Base-by-base conservation (phyloP, 2,113 vertebrate species). In the Crypturellus undulatus region DNA sequence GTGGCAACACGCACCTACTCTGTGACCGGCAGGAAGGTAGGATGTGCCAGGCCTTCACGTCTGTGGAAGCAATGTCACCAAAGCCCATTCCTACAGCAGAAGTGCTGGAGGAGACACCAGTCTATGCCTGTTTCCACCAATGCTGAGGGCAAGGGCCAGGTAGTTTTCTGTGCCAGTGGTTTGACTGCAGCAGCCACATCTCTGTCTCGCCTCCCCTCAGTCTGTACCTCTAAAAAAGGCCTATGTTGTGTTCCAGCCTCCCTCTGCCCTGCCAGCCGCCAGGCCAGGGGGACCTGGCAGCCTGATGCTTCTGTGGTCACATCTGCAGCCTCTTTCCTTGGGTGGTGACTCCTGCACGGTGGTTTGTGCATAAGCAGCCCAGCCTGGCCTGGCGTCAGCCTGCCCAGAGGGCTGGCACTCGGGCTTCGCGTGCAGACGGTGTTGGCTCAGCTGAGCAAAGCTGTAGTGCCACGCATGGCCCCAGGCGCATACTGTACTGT, bases 341-440 rank as follows among this genome's bases (percentile, higher is more conserved):
- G 49, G 14, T n/a, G 8, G 43, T 43, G 49, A 4, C 71, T 25
- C 59, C 56, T 26, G 19, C 69, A 16, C 12, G 1, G 1, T 0
- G 14, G 20, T 42, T 62, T 49, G 63, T 6, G 3, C 21, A 0
- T 7, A 9, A 72, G 32, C 25, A 10, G 7, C 26, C 9, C 26
- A 21, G 26, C 45, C 26, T 10, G 52, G 36, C 36, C 2, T 10
- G 25, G 76, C 6, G 0, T n/a, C 36, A 65, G 34, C 58, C 26
- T 68, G 26, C 59, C 36, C 26, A 10, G 10, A 17, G 67, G 43
- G 51, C 25, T 1, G 24, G 21, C 32, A 12, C 42, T 22, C 6
- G 21, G 42, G 43, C 79, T 32, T 28, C 0, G 10, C 7, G 4
- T 18, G 24, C 45, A 19, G 75, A 30, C n/a, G 2, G 40, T 34